phyloP scores from a whole-genome alignment of 2,113 vertebrate species.

The Acanthochromis polyacanthus region DNA sequence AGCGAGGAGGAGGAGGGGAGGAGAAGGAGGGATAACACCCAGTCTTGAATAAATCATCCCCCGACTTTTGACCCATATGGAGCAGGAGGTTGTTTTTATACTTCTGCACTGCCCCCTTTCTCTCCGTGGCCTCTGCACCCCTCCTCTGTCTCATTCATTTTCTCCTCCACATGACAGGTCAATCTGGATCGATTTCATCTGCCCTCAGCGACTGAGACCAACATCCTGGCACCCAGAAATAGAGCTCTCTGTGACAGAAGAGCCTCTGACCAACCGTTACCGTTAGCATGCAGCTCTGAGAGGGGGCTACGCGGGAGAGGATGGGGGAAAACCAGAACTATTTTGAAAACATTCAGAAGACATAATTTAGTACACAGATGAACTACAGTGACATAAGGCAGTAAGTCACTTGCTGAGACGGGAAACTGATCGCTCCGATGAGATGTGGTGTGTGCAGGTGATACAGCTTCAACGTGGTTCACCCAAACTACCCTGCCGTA shows the following conservation, averaged over 20 bases:
- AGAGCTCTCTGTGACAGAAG: constrained; percentile 69
- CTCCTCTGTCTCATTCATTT: constrained; percentile 75
- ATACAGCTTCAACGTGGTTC: constrained; percentile 38
- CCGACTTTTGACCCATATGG: constrained; percentile 75
- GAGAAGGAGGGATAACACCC: constrained; percentile 48
- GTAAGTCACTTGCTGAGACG: constrained; percentile 3
- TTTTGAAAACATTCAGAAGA: constrained; percentile 30
- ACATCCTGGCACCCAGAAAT: constrained; percentile 82
- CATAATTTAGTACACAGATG: constrained; percentile 7
- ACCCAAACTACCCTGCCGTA: constrained; percentile 7
- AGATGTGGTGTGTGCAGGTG: constrained; percentile 21
- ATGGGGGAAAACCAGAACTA: not conserved
- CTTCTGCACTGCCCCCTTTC: constrained; percentile 42
- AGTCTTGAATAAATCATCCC: constrained; percentile 75
- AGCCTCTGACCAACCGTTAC: constrained; percentile 45
- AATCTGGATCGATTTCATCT: constrained; percentile 81
- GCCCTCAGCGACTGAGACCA: constrained; percentile 74
- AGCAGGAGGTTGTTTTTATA: constrained; percentile 73
- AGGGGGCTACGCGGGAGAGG: constrained; percentile 1
- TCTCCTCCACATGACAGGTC: constrained; percentile 79
- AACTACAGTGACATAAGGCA: not conserved
- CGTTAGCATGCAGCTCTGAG: constrained; percentile 37
- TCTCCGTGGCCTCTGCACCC: constrained; percentile 51
- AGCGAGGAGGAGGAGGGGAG: constrained; percentile 42
- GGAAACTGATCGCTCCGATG: not conserved